Base-by-base conservation (phyloP, 2,888 invertebrate species). In the Cryptus armator region DNA sequence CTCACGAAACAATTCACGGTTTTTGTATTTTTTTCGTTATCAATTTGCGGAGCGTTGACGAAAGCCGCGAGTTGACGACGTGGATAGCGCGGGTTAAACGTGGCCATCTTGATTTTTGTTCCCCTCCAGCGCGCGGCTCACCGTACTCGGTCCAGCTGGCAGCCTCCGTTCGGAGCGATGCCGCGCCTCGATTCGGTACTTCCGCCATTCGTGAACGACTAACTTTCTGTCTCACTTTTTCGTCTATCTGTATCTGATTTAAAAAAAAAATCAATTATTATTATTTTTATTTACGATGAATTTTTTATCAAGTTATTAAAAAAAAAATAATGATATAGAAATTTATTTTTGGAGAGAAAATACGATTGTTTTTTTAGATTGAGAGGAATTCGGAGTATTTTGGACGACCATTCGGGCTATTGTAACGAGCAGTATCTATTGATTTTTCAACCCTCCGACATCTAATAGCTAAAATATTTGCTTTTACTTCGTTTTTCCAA, bases 81-180 rank as follows among this genome's bases (percentile, higher is more conserved):
- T 86, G 88, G 85, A 87, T 88, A 86, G 86, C 86, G 88, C 87
- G 80, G 87, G 82, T 81, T 76, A 88, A 67, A 74, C 86, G 89
- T 92, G 88, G 92, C 92, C 92, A 93, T 93, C 92, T 92, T 92
- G 90, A 81, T 80, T 86, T 86, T 86, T 9, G 37, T 88, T 88
- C 88, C 89, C 89, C 89, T 87, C 88, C 89, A 83, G 44, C 80
- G 48, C 37, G 37, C 6, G 37, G 6, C 71, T 32, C 66, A 6
- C 48, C 10, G 44, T 68, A 75, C 51, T 37, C 83, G 78, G 76
- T 81, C 68, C 87, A 71, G 86, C 80, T 83, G 81, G 84, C 85
- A 83, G 84, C 85, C 79, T 86, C 84, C 84, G 82, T 79, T 76
- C 59, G 67, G 12, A 56, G 46, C 48, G 81, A 86, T 84, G 86